A percentile compares a stretch with the other conserved stretches of the same genome.
Evolutionary conservation across 1,140 invertebrate species (phyloP).

Genomic region (Cecropterus lyciades): DNA sequence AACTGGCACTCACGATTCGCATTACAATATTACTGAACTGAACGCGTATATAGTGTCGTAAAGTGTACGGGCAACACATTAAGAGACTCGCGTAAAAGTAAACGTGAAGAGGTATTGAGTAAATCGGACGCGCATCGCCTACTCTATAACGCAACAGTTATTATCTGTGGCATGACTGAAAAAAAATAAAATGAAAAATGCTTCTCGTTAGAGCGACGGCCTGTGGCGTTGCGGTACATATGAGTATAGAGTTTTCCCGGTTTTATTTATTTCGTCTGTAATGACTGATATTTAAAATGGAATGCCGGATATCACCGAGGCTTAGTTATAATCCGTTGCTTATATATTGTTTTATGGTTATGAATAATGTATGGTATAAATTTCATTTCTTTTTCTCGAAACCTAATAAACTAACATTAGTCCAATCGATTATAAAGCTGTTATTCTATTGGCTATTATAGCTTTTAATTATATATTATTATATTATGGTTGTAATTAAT

Average conservation of each 20-base stretch:
- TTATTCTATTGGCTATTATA: no score
- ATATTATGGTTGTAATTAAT: no score
- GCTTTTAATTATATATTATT: no score
- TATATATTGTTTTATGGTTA: no score
- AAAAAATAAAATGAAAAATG: conserved; percentile 23
- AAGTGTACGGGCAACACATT: conserved; percentile 17
- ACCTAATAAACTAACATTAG: no score
- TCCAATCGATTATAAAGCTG: no score
- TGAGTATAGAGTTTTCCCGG: conserved; percentile 8
- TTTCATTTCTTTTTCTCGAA: no score
- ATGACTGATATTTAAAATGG: neutral
- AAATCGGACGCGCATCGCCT: conserved; percentile 39
- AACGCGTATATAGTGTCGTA: conserved; percentile 2
- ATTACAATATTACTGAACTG: neutral
- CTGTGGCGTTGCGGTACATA: conserved; percentile 8
- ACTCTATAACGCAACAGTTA: conserved; percentile 31
- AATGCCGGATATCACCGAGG: neutral
- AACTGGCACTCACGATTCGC: neutral
- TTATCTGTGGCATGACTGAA: conserved; percentile 30
- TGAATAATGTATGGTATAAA: no score
- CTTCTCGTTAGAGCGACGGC: conserved; percentile 22
- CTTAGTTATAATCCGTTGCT: no score
- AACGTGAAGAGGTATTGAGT: conserved; percentile 41
- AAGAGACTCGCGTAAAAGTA: conserved; percentile 39
- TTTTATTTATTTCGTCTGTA: conserved; percentile 15